Percentiles rank a stretch among this genome's conserved stretches.
phyloP scores from a whole-genome alignment of 2,797 vertebrate genomes.

The Myotis planiceps region DNA sequence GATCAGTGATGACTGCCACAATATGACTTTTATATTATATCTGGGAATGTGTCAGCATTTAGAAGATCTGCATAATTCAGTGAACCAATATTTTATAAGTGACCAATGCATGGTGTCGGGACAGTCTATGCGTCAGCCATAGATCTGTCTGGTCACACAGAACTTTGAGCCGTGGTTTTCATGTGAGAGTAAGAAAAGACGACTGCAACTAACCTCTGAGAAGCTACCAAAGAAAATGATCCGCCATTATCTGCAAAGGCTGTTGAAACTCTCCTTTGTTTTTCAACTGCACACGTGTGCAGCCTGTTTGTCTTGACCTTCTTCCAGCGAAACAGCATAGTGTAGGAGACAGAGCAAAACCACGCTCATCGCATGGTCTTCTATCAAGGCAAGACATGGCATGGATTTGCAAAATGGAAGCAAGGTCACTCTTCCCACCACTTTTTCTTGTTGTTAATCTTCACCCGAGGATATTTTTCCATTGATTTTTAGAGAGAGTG shows the following conservation, averaged over 20 bases:
- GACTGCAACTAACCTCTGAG: neutral
- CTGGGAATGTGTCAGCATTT: neutral
- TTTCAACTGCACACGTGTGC: neutral
- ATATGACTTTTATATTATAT: neutral
- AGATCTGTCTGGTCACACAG: neutral
- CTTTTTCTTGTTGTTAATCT: too few species aligned
- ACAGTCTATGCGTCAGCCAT: neutral
- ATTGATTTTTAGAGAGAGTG: too few species aligned
- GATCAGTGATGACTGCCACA: neutral
- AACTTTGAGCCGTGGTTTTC: neutral
- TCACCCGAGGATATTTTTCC: too few species aligned
- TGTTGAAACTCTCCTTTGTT: neutral
- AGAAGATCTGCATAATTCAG: neutral
- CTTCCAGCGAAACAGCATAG: neutral
- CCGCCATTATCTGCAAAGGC: neutral
- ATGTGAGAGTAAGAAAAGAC: neutral
- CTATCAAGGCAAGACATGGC: neutral
- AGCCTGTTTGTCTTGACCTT: neutral
- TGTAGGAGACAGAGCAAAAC: neutral
- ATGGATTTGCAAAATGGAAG: neutral
- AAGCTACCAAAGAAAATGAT: neutral
- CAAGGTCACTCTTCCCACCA: neutral
- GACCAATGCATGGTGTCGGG: neutral
- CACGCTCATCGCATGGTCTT: neutral
- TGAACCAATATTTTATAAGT: neutral